A percentile compares a stretch with the other conserved stretches of the same genome.
Evolutionary conservation across 1,140 invertebrate species (phyloP).

Genomic region (Yoshiicerus persimilis): DNA sequence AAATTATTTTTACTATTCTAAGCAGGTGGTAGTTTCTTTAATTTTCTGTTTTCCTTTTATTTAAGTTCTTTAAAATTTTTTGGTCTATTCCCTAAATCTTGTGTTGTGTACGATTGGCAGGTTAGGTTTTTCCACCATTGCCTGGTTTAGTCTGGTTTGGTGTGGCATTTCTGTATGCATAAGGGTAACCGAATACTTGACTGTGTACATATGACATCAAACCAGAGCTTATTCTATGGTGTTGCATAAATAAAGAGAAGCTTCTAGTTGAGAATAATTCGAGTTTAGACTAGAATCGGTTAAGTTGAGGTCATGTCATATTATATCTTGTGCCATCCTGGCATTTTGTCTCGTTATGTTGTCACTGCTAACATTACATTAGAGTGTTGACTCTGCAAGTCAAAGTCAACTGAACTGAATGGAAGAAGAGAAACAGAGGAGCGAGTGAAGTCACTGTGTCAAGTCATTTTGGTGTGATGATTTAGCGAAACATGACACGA

Average conservation of each 20-base stretch:
- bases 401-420: neutral
- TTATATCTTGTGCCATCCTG: neutral
- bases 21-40: no score
- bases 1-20: no score
- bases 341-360: neutral
- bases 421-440: neutral
- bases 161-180: no score
- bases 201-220: neutral
- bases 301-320: neutral
- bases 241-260: neutral
- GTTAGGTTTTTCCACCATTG: no score
- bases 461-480: neutral
- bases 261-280: neutral
- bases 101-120: no score
- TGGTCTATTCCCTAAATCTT: no score
- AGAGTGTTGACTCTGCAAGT: neutral
- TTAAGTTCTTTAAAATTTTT: no score
- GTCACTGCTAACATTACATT: neutral
- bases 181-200: no score
- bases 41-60: no score
- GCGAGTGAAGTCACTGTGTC: neutral
- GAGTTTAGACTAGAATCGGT: neutral
- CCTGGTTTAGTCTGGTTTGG: no score
- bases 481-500: neutral
- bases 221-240: neutral